Conservation (phyloP, 2,113 vertebrate genomes). For the Smithornis capensis region DNA sequence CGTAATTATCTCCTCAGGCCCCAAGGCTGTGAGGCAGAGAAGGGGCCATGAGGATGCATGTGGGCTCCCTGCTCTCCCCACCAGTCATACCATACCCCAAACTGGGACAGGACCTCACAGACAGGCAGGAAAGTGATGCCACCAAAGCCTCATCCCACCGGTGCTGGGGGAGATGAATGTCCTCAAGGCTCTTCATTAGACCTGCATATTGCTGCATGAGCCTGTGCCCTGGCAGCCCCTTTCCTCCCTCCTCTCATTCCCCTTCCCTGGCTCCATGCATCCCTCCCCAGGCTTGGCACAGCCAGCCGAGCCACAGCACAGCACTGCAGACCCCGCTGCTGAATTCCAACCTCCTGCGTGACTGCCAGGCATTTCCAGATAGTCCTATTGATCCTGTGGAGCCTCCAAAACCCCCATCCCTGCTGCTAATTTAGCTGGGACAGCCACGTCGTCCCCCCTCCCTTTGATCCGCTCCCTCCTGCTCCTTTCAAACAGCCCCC, state of each 20-base stretch:
- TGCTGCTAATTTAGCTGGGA: constrained; percentile 52
- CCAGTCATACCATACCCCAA: rapidly evolving
- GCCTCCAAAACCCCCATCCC: constrained; percentile 16
- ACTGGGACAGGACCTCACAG: neutral
- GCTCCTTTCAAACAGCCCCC: constrained; percentile 31
- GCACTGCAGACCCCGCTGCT: neutral
- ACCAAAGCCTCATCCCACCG: neutral
- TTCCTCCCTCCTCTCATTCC: neutral
- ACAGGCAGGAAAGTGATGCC: neutral
- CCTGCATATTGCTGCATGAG: rapidly evolving
- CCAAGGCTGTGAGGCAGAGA: neutral
- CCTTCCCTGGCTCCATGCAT: neutral
- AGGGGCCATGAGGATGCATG: neutral
- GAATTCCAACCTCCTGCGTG: neutral
- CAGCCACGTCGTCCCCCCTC: neutral
- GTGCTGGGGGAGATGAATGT: neutral
- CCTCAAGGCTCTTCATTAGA: neutral
- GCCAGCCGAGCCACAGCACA: neutral
- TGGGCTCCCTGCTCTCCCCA: neutral
- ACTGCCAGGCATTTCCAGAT: constrained; percentile 22
- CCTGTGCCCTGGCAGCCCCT: neutral
- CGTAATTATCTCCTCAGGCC: neutral
- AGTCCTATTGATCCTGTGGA: constrained; percentile 42
- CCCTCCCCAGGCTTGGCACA: neutral
- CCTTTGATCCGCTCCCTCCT: constrained; percentile 42